These are phyloP conservation scores for Trissolcus basalis DNA, from an alignment of 1,140 invertebrate genomes.

Conservation along the genomic window DNA sequence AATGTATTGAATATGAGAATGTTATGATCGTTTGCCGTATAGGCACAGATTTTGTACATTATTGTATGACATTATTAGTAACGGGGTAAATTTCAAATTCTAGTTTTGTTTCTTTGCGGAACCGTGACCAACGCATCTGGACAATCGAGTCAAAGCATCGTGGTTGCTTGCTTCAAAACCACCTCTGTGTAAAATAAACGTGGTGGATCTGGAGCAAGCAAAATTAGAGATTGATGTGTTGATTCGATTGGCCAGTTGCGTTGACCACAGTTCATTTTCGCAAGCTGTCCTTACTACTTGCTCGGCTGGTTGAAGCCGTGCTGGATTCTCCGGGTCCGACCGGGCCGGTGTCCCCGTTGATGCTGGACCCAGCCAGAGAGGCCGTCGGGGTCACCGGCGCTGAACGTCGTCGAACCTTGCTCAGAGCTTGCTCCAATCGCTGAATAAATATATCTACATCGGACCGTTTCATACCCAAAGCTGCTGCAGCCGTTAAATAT, in stretches of 20 bases:
- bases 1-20: not conserved
- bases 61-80: slow-evolving; percentile 33
- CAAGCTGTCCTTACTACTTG: slow-evolving; percentile 78
- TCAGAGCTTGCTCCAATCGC: slow-evolving; percentile 79
- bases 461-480: slow-evolving; percentile 81
- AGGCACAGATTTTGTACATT: slow-evolving; percentile 53
- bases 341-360: slow-evolving; percentile 70
- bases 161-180: slow-evolving; percentile 11
- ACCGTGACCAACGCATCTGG: slow-evolving; percentile 70
- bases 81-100: slow-evolving; percentile 24
- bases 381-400: slow-evolving; percentile 76
- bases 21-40: slow-evolving; percentile 37
- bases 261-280: slow-evolving; percentile 77
- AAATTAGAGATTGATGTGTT: slow-evolving; percentile 68
- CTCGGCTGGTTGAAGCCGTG: slow-evolving; percentile 77
- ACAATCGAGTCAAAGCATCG: slow-evolving; percentile 68
- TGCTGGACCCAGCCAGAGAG: slow-evolving; percentile 71
- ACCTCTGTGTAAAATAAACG: slow-evolving; percentile 5
- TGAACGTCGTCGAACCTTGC: slow-evolving; percentile 75
- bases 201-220: slow-evolving; percentile 48
- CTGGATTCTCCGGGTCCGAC: slow-evolving; percentile 72
- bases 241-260: slow-evolving; percentile 74
- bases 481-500: slow-evolving; percentile 84
- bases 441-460: slow-evolving; percentile 83
- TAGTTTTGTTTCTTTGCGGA: slow-evolving; percentile 23